A percentile compares a stretch with the other conserved stretches of the same genome.
Evolutionary conservation across 2,888 invertebrate species (phyloP).

Genomic region (Nemoura dubitans): DNA sequence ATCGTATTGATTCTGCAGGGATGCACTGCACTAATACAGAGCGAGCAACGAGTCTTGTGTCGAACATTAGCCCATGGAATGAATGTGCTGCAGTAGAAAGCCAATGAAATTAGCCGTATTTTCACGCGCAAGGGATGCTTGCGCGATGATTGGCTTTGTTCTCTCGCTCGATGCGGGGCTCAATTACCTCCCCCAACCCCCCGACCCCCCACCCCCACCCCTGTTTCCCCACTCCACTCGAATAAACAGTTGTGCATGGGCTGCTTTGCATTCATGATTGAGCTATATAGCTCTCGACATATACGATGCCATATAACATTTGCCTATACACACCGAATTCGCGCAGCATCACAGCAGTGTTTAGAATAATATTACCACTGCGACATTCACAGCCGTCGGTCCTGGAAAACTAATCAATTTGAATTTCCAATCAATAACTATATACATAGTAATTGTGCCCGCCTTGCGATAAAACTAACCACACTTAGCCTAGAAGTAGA

Average conservation of each 20-base stretch:
- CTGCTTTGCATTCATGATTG: slow-evolving; percentile 22
- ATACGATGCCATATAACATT: not conserved
- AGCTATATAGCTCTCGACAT: not conserved
- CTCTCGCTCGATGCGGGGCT: not conserved
- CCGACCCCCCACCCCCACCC: not conserved
- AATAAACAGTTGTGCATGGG: slow-evolving; percentile 10
- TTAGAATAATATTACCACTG: not conserved
- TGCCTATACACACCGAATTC: not conserved
- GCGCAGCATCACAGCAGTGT: not conserved
- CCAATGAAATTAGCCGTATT: not conserved
- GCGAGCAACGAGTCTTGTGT: not conserved
- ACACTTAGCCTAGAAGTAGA: no score
- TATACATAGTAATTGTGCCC: no score
- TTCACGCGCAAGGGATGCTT: not conserved
- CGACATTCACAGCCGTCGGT: not conserved
- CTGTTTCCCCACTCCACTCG: not conserved
- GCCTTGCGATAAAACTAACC: no score
- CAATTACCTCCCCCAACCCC: slow-evolving; percentile 19
- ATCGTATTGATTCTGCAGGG: not conserved
- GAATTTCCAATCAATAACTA: no score
- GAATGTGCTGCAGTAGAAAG: not conserved
- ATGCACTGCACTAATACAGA: no score
- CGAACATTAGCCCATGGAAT: not conserved
- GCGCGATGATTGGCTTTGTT: not conserved
- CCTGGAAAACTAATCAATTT: not conserved